phyloP scores from a whole-genome alignment of 2,888 invertebrate genomes.

The Euclidia mi region DNA sequence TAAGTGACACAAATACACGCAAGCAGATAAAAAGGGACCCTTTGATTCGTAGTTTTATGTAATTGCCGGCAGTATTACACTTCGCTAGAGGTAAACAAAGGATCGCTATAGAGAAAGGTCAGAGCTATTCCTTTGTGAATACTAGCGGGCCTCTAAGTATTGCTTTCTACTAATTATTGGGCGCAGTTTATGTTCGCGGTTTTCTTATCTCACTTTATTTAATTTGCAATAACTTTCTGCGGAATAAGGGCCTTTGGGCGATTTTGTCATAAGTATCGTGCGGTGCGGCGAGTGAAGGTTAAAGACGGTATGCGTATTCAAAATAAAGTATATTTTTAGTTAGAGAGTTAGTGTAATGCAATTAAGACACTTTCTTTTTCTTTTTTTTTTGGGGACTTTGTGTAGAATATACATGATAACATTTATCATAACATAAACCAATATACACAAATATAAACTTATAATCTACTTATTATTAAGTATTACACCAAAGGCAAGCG shows the following conservation, averaged over 20 bases:
- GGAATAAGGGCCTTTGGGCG: neutral
- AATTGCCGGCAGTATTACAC: neutral
- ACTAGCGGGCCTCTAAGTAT: constrained; percentile 1
- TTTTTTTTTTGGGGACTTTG: too few relatives aligned
- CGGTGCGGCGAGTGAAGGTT: neutral
- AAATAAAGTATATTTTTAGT: too few relatives aligned
- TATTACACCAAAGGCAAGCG: too few relatives aligned
- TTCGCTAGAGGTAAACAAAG: constrained; percentile 2
- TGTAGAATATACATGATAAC: too few relatives aligned
- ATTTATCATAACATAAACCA: too few relatives aligned
- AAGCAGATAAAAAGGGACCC: neutral
- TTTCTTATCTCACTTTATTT: constrained; percentile 3
- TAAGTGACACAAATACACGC: neutral
- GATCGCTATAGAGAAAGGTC: constrained; percentile 1
- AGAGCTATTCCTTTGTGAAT: constrained; percentile 1
- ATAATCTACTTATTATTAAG: too few relatives aligned
- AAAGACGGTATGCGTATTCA: too few relatives aligned
- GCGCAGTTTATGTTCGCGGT: neutral
- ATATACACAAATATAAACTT: too few relatives aligned
- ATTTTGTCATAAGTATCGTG: too few relatives aligned
- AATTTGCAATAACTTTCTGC: neutral
- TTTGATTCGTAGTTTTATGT: too few relatives aligned
- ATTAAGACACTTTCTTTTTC: too few relatives aligned
- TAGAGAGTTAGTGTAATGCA: too few relatives aligned
- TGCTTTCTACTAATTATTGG: neutral